Evolutionary conservation across 2,113 vertebrate species (phyloP).

Genomic region (Scomber japonicus): DNA sequence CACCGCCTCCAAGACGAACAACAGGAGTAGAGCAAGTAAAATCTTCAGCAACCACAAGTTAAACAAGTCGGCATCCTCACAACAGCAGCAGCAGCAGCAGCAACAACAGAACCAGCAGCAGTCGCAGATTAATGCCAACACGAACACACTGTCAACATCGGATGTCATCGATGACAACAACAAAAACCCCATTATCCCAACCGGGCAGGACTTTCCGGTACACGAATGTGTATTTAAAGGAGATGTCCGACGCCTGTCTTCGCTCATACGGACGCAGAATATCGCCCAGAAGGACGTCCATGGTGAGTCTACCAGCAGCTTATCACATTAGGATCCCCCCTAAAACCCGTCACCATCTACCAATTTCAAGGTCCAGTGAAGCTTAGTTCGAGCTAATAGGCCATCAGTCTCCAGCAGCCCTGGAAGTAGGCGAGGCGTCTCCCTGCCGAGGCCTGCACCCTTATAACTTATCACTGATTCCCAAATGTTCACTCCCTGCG

Average conservation of each 20-base stretch:
- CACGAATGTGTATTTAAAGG: conserved; percentile 97
- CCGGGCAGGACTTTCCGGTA: conserved; percentile 89
- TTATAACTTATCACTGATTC: not conserved
- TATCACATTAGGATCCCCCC: not conserved
- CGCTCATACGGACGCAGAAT: conserved; percentile 96
- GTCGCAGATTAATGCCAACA: conserved; percentile 82
- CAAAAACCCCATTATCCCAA: conserved; percentile 82
- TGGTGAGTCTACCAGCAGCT: conserved; percentile 84
- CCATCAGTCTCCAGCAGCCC: conserved; percentile 24
- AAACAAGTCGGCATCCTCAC: conserved; percentile 79
- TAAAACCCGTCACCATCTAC: not conserved
- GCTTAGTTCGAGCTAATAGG: conserved; percentile 41
- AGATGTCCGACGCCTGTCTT: conserved; percentile 94
- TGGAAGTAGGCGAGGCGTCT: conserved; percentile 47
- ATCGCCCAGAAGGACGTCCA: conserved; percentile 97
- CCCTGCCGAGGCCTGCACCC: conserved; percentile 30
- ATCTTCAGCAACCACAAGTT: conserved; percentile 90
- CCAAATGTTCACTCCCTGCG: not conserved
- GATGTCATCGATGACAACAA: conserved; percentile 84
- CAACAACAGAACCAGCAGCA: conserved; percentile 63
- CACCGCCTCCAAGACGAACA: conserved; percentile 79
- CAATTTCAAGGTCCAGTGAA: conserved; percentile 30
- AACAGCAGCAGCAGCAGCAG: conserved; percentile 74
- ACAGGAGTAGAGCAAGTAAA: conserved; percentile 86
- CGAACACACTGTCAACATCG: conserved; percentile 71